Percentiles rank a stretch among this genome's conserved stretches.
phyloP scores from a whole-genome alignment of 1,140 invertebrate species.

The Notospermus geniculatus region DNA sequence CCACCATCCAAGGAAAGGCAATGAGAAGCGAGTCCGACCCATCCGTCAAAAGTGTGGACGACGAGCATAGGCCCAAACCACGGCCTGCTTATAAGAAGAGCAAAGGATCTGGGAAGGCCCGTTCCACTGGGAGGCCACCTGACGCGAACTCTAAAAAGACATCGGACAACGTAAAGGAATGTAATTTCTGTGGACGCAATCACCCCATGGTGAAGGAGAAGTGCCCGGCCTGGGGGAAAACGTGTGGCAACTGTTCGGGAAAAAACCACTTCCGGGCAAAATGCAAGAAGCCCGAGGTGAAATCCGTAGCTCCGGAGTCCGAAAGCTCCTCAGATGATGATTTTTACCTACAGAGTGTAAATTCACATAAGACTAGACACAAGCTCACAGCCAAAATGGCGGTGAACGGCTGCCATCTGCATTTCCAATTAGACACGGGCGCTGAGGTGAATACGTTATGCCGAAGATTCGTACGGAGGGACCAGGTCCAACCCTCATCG shows the following conservation, averaged over 20 bases:
- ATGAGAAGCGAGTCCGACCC: background rate
- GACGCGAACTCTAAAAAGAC: no score
- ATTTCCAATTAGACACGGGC: background rate
- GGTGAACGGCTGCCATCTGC: background rate
- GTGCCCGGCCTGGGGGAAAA: background rate
- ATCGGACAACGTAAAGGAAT: no score
- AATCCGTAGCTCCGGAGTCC: background rate
- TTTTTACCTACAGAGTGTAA: background rate
- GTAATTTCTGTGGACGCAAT: no score
- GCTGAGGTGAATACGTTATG: background rate
- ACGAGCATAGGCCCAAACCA: no score
- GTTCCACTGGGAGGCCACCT: no score
- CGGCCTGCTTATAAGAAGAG: no score
- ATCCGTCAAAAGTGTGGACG: no score
- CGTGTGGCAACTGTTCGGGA: background rate
- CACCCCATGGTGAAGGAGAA: background rate
- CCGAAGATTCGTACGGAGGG: background rate
- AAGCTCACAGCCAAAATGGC: background rate
- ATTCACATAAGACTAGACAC: background rate
- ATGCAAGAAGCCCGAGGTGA: conserved; percentile 8
- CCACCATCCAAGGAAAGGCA: background rate
- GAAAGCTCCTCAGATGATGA: background rate
- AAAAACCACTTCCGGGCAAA: conserved; percentile 4
- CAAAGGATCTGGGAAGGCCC: no score
- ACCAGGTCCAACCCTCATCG: background rate